Percentiles rank a stretch among this genome's conserved stretches.
Evolutionary conservation across 2,888 invertebrate species (phyloP).

Genomic region (Monoplex corrugatus): DNA sequence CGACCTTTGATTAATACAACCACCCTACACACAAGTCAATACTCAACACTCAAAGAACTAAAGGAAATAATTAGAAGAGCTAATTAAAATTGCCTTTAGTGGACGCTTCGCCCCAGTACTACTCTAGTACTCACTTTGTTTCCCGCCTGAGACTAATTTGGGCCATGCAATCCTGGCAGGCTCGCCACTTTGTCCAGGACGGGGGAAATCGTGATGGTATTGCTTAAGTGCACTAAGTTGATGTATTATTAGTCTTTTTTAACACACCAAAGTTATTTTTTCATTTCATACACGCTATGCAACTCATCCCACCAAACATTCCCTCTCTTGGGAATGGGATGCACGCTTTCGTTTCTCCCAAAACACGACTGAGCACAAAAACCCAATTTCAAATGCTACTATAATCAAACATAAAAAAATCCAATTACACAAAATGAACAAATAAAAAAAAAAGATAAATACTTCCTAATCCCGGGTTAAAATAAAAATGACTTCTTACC

Average conservation of each 20-base stretch:
- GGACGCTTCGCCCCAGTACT: neutral
- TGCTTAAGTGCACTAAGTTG: neutral
- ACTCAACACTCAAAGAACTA: neutral
- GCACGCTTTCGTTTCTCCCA: too few relatives aligned
- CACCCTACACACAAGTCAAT: neutral
- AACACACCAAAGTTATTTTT: neutral
- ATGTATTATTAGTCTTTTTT: neutral
- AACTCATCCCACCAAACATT: neutral
- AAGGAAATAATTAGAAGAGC: neutral
- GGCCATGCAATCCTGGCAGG: neutral
- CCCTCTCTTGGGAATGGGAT: too few relatives aligned
- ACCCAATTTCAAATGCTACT: too few relatives aligned
- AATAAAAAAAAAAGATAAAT: too few relatives aligned
- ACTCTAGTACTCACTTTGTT: neutral
- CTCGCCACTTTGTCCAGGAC: neutral
- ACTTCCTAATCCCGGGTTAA: too few relatives aligned
- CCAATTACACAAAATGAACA: too few relatives aligned
- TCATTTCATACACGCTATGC: neutral
- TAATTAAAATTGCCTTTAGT: neutral
- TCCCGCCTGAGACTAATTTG: neutral
- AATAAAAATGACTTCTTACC: too few relatives aligned
- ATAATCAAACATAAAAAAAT: too few relatives aligned
- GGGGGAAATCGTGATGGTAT: neutral
- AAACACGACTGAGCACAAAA: too few relatives aligned
- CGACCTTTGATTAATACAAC: neutral